Evolutionary conservation across 2,113 vertebrate species (phyloP), one percentile per base, ranked within the genome.

Genomic region (Oenanthe oenanthe): DNA sequence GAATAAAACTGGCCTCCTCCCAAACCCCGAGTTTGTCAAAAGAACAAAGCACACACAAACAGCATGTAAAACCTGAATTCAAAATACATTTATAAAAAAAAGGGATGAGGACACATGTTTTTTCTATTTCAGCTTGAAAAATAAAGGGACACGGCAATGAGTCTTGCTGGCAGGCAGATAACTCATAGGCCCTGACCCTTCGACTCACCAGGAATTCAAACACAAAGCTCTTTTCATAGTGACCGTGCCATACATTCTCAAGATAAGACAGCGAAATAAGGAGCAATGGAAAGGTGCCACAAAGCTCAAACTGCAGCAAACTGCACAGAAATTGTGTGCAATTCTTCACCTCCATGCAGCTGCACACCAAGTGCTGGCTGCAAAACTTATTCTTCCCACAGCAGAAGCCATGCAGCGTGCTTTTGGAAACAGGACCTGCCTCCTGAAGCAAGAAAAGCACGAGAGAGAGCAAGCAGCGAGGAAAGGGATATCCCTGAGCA

Each of bases 221-320:
- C 98, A 98, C 98, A 98, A 99, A 99, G 98, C 98, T 96, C 97
- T 97, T 98, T 98, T 98, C 96, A 97, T 92, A 84, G 66, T 91
- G 92, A 96, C 96, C 53, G 80, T 92, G 92, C 94, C 95, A 95
- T 79, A 95, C 97, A 95, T 97, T 92, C 93, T 83, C 88, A 95
- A 97, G 97, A 98, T 97, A 97, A 98, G 92, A 92, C 86, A 63
- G 89, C 9, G 12, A 96, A 97, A 95, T 90, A 85, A 74, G 85
- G 87, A 91, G 96, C 75, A 83, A 92, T 73, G 75, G 86, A 95
- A 92, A 93, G 96, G 94, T 72, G 96, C 94, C 95, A 92, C 89
- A 85, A 92, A 97, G 95, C 92, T 91, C 78, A 82, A 89, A 93
- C 94, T 85, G 75, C 91, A 96, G 82, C 92, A 93, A 95, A 96